Percentiles rank a stretch among this genome's conserved stretches.
phyloP scores from a whole-genome alignment of 2,797 vertebrate genomes.

The Sebastes oblongus region DNA sequence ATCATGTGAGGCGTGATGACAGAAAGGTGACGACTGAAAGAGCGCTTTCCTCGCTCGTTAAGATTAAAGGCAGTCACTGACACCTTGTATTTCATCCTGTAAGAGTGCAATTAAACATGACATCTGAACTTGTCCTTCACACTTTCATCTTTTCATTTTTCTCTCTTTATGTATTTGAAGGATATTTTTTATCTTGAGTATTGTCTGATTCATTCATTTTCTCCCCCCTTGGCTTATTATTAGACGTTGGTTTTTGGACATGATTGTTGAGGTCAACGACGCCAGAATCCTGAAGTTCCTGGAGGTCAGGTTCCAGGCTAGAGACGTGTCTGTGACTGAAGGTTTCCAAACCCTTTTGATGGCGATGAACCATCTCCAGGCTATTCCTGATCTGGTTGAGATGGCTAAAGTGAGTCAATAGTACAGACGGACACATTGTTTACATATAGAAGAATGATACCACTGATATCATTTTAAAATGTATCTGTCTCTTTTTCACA shows the following conservation, averaged over 20 bases:
- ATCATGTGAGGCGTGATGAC: constrained; percentile 13
- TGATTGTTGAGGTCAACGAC: constrained; percentile 77
- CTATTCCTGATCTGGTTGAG: constrained; percentile 66
- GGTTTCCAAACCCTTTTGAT: constrained; percentile 74
- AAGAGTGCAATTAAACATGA: constrained; percentile 5
- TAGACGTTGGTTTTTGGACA: constrained; percentile 86
- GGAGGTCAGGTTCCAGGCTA: constrained; percentile 75
- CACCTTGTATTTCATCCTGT: constrained; percentile 11
- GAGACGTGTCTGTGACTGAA: constrained; percentile 78
- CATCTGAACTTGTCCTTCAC: constrained; percentile 1
- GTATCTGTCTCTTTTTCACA: constrained; percentile 45
- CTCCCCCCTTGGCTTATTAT: constrained; percentile 39
- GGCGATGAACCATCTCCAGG: constrained; percentile 77
- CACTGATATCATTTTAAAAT: not conserved
- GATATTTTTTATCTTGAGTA: not conserved
- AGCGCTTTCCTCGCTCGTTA: constrained; percentile 12
- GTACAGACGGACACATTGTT: not conserved
- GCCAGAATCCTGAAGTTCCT: constrained; percentile 82
- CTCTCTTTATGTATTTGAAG: not conserved
- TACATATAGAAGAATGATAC: not conserved
- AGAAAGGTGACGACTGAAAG: constrained; percentile 23
- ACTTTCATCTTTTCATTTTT: not conserved
- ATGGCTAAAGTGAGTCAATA: constrained; percentile 75
- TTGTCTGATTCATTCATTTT: not conserved
- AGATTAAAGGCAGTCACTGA: constrained; percentile 2